Evolutionary conservation across 2,888 invertebrate species (phyloP).

Genomic region (Baronia brevicornis): DNA sequence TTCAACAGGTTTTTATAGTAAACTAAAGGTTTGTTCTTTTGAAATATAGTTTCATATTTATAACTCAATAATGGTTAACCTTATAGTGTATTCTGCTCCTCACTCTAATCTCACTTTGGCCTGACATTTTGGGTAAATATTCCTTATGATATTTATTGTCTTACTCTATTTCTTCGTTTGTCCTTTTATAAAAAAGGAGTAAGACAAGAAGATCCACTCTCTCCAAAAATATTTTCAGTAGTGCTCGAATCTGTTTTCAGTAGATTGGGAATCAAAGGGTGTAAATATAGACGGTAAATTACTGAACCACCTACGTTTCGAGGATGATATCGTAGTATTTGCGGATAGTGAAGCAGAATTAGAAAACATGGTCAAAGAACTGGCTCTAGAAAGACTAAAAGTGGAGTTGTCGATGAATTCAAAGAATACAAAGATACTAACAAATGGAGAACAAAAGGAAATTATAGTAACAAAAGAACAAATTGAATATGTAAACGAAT

Average conservation of each 20-base stretch:
- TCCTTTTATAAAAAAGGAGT: no score
- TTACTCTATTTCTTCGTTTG: no score
- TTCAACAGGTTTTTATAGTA: no score
- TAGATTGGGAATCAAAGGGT: slow-evolving; percentile 13
- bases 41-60: no score
- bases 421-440: slow-evolving; percentile 6
- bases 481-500: background rate
- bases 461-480: slow-evolving; percentile 1
- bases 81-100: no score
- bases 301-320: slow-evolving; percentile 12
- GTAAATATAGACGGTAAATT: slow-evolving; percentile 12
- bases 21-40: no score
- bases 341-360: slow-evolving; percentile 1
- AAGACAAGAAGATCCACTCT: slow-evolving; percentile 14
- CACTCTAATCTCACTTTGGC: no score
- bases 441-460: background rate
- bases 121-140: no score
- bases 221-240: slow-evolving; percentile 14
- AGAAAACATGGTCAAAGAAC: slow-evolving; percentile 3
- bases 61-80: no score
- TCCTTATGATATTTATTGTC: no score
- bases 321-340: slow-evolving; percentile 11
- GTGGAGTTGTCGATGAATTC: slow-evolving; percentile 4
- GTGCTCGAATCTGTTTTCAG: slow-evolving; percentile 13
- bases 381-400: slow-evolving; percentile 6